Conservation (phyloP, 37 sponge, comb jelly and placozoan genomes). For the Oopsacas minuta region DNA sequence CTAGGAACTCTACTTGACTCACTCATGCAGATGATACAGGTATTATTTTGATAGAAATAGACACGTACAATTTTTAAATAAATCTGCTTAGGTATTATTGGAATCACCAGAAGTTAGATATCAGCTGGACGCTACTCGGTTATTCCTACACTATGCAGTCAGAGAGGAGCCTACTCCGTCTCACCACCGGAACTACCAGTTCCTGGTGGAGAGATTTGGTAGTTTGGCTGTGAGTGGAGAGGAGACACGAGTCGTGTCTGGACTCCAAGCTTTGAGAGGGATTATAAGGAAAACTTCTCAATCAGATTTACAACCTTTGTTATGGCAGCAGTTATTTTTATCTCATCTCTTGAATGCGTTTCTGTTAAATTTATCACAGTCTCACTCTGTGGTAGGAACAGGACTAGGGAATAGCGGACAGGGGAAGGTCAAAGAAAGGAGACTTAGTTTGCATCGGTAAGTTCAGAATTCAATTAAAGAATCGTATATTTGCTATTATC, state of each 20-base stretch:
- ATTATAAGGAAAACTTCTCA: constrained; percentile 2
- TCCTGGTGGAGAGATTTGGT: constrained; percentile 12
- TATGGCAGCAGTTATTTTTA: background rate
- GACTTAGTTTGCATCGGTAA: background rate
- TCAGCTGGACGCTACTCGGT: background rate
- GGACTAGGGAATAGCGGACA: background rate
- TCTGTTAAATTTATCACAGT: background rate
- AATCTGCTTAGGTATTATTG: background rate
- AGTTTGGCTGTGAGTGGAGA: background rate
- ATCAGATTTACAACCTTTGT: background rate
- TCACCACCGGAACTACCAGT: background rate
- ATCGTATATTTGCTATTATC: too few species aligned
- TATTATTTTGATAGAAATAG: too few species aligned
- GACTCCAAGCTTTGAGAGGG: background rate
- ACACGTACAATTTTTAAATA: too few species aligned
- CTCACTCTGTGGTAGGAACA: background rate
- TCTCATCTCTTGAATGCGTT: constrained; percentile 11
- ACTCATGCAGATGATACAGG: background rate
- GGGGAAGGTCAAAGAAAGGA: background rate
- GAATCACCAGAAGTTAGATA: background rate
- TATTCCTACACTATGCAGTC: constrained; percentile 1
- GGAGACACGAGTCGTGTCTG: background rate
- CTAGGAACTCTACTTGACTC: background rate
- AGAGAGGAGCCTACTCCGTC: background rate
- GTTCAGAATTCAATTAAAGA: too few species aligned